A percentile compares a stretch with the other conserved stretches of the same genome.
phyloP scores from a whole-genome alignment of 2,113 vertebrate species.

The Gambusia holbrooki region DNA sequence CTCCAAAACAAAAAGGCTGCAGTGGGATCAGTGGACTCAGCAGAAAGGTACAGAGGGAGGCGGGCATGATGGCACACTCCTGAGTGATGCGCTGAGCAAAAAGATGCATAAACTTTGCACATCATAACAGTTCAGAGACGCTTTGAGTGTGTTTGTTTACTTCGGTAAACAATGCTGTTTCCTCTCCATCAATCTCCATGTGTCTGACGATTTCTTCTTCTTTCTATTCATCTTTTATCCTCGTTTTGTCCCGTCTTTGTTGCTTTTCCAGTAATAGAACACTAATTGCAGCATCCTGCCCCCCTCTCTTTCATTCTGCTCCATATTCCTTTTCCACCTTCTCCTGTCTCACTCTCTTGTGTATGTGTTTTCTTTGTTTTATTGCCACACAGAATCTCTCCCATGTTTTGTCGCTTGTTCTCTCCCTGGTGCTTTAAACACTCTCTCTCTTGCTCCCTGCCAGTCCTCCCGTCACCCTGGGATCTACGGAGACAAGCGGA shows the following conservation, averaged over 20 bases:
- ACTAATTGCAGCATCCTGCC: conserved; percentile 19
- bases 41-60: conserved; percentile 54
- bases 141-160: conserved; percentile 9
- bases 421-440: conserved; percentile 17
- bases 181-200: conserved; percentile 37
- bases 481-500: conserved; percentile 78
- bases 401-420: conserved; percentile 13
- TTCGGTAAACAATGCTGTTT: conserved; percentile 49
- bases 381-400: conserved; percentile 4
- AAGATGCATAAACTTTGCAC: conserved; percentile 33
- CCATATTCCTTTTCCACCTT: conserved; percentile 50
- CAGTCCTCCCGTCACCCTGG: conserved; percentile 76
- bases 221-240: not conserved
- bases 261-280: conserved; percentile 23
- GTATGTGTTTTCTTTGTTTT: conserved; percentile 1
- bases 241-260: conserved; percentile 20
- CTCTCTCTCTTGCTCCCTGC: conserved; percentile 13
- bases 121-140: conserved; percentile 20
- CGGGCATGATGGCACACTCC: not conserved
- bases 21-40: conserved; percentile 36
- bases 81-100: not conserved
- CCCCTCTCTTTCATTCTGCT: conserved; percentile 37
- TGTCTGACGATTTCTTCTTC: not conserved
- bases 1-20: conserved; percentile 26
- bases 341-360: conserved; percentile 26